Percentiles rank a stretch among this genome's conserved stretches.
These are phyloP conservation scores for Scaptomyza graminum DNA, from an alignment of 1,140 invertebrate species.

Conservation along the genomic window DNA sequence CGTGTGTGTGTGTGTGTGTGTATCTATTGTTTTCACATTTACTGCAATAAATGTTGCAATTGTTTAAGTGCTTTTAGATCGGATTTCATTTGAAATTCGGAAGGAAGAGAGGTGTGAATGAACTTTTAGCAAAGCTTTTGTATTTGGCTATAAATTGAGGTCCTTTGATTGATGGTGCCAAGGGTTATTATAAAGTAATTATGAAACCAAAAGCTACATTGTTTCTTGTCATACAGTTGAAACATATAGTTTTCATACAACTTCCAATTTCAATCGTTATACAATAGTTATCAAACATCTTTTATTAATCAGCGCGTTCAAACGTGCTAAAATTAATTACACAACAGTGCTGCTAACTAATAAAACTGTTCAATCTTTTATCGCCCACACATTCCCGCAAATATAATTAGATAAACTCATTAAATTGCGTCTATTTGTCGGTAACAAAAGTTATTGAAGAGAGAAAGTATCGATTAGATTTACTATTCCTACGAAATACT, in stretches of 20 bases:
- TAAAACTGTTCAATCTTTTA: not conserved
- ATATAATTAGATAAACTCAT: constrained; percentile 9
- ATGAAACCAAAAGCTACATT: not conserved
- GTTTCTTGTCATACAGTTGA: not conserved
- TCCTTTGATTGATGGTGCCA: not conserved
- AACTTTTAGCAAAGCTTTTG: constrained; percentile 1
- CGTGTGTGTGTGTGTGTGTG: not conserved
- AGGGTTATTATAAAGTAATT: not conserved
- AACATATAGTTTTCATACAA: no score
- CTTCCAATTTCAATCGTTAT: not conserved
- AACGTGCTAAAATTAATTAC: constrained; percentile 11
- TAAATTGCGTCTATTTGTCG: not conserved
- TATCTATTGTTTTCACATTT: constrained; percentile 15
- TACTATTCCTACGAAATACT: no score
- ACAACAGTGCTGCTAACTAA: not conserved
- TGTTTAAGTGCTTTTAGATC: constrained; percentile 11
- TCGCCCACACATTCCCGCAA: not conserved
- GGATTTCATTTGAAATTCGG: not conserved
- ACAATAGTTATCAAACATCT: constrained; percentile 5
- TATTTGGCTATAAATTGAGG: not conserved
- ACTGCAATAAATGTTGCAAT: constrained; percentile 21
- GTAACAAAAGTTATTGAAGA: not conserved
- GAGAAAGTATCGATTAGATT: no score
- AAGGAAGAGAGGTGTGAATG: constrained; percentile 9
- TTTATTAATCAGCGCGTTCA: constrained; percentile 1